Percentiles rank a stretch among this genome's conserved stretches.
Conservation (phyloP, 2,888 invertebrate species). For the Eremobia ochroleuca region DNA sequence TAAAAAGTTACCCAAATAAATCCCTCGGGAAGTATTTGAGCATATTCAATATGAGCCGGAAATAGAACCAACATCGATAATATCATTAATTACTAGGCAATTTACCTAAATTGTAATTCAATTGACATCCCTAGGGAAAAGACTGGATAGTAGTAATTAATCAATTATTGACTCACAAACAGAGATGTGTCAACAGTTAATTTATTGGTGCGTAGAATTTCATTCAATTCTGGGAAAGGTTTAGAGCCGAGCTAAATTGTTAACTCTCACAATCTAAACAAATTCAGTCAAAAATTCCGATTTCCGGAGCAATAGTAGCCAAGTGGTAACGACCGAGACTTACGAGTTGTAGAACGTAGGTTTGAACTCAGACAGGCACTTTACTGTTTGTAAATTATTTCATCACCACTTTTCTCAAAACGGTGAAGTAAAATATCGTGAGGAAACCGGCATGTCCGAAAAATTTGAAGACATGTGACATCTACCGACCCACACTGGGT, state of each 20-base stretch:
- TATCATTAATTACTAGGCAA: constrained; percentile 41
- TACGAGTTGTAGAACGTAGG: neutral
- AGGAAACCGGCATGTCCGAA: neutral
- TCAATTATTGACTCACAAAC: constrained; percentile 11
- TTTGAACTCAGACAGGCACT: neutral
- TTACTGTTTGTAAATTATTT: neutral
- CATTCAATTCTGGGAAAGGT: neutral
- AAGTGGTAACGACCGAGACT: neutral
- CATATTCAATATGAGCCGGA: neutral
- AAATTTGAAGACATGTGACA: neutral
- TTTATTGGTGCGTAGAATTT: neutral
- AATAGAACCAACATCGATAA: constrained; percentile 6
- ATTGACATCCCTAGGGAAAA: constrained; percentile 29
- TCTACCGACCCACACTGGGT: too few species aligned
- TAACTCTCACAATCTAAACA: too few species aligned
- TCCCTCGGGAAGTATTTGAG: neutral
- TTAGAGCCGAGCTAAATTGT: neutral
- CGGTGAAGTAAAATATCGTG: too few species aligned
- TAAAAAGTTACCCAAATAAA: neutral
- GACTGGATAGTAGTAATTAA: neutral
- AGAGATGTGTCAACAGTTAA: neutral
- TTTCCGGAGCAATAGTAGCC: neutral
- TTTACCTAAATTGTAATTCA: constrained; percentile 24
- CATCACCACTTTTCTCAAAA: neutral
- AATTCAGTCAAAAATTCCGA: neutral